These are phyloP conservation scores for Rhombomys opimus DNA, from an alignment of 2,113 vertebrate species.

Conservation along the genomic window DNA sequence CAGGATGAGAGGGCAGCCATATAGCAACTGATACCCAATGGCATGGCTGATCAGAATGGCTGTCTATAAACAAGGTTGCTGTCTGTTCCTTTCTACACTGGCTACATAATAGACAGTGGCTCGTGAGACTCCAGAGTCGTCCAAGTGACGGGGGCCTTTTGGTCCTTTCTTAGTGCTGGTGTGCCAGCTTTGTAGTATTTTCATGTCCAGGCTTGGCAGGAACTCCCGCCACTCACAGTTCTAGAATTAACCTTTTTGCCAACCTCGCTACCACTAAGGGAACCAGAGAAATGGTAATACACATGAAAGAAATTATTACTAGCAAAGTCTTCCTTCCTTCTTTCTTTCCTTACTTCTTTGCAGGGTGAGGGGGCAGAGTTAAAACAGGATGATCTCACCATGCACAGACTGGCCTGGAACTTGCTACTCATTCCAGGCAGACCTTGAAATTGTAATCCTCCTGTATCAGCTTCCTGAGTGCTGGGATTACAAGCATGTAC, in stretches of 20 bases:
- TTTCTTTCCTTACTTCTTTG: background rate
- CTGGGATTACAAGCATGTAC: background rate
- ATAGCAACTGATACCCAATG: background rate
- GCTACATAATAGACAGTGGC: no score
- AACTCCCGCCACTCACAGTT: background rate
- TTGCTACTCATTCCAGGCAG: background rate
- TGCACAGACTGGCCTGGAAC: background rate
- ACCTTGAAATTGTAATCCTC: background rate
- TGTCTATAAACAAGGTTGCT: background rate
- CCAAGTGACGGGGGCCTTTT: background rate
- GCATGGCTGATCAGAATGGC: background rate
- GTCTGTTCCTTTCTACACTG: background rate
- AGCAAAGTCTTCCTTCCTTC: background rate
- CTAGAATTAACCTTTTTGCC: background rate
- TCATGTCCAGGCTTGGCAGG: background rate
- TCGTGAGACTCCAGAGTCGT: background rate
- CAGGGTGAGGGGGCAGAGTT: background rate
- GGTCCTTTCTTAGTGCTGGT: background rate
- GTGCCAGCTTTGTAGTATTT: background rate
- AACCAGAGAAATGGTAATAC: background rate
- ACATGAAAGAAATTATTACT: background rate
- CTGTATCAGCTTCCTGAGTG: background rate
- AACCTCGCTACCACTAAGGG: background rate
- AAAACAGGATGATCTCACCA: background rate
- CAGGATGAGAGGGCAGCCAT: background rate